These are phyloP conservation scores for Ceratina australensis DNA, from an alignment of 1,140 invertebrate species.

Conservation along the genomic window DNA sequence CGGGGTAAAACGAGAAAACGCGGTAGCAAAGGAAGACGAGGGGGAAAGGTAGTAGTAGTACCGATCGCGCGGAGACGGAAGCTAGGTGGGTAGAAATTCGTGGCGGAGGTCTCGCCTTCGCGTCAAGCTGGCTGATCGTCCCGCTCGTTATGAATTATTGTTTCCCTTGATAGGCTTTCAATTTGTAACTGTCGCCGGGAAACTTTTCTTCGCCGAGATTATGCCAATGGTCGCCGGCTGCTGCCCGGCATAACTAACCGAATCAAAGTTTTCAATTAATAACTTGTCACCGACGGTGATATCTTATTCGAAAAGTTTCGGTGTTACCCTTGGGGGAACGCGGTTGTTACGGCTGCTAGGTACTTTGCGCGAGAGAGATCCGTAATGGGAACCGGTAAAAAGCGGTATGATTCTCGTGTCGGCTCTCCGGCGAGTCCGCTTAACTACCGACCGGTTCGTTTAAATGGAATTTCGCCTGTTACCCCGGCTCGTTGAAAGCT, in stretches of 20 bases:
- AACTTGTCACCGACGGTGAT: slow-evolving; percentile 54
- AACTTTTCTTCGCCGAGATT: slow-evolving; percentile 49
- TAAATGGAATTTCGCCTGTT: slow-evolving; percentile 2
- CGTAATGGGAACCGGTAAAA: slow-evolving; percentile 29
- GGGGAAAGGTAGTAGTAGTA: background rate
- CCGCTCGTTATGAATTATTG: slow-evolving; percentile 36
- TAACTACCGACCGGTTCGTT: slow-evolving; percentile 5
- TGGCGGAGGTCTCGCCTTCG: background rate
- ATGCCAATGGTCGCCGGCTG: slow-evolving; percentile 24
- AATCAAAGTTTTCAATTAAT: slow-evolving; percentile 63
- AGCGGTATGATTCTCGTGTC: background rate
- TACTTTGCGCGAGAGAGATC: background rate
- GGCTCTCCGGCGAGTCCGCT: background rate
- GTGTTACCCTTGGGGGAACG: slow-evolving; percentile 19
- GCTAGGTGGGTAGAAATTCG: background rate
- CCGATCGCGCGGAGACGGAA: background rate
- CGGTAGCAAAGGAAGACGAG: background rate
- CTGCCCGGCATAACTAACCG: slow-evolving; percentile 40
- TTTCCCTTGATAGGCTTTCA: slow-evolving; percentile 35
- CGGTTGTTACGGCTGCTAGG: slow-evolving; percentile 26
- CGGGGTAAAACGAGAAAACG: slow-evolving; percentile 9
- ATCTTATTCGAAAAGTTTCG: slow-evolving; percentile 49
- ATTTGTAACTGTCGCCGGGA: slow-evolving; percentile 21
- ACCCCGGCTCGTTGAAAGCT: background rate
- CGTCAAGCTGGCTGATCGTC: background rate